These are phyloP conservation scores for Gadopsis bispinosus DNA, from an alignment of 2,797 vertebrate genomes.

Conservation along the genomic window DNA sequence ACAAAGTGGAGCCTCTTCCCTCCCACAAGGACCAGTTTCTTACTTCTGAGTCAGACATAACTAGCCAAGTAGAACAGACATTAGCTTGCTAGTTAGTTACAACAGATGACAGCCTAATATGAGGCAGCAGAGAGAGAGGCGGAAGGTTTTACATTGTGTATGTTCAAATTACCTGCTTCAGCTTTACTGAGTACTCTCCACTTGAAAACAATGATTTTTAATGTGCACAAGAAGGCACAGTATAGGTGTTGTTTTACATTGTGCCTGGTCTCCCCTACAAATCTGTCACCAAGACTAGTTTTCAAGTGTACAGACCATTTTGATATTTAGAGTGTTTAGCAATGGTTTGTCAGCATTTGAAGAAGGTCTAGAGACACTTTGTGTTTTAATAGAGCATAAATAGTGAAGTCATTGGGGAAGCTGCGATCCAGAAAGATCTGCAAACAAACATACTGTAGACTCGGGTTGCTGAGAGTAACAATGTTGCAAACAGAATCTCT, in stretches of 20 bases:
- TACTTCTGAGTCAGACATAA: no score
- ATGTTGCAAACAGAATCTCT: slow-evolving; percentile 22
- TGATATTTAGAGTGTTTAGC: slow-evolving; percentile 31
- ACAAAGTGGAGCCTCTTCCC: no score
- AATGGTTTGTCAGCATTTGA: slow-evolving; percentile 2
- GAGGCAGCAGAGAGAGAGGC: no score
- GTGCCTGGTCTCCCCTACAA: slow-evolving; percentile 8
- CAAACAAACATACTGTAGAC: background rate
- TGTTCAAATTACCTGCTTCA: no score
- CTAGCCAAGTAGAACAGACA: no score
- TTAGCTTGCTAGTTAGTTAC: no score
- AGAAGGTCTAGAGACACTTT: background rate
- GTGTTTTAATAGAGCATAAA: slow-evolving; percentile 17
- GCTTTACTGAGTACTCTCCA: background rate
- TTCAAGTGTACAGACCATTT: slow-evolving; percentile 11
- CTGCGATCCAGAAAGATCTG: slow-evolving; percentile 23
- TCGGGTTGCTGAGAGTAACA: slow-evolving; percentile 26
- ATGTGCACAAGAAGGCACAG: slow-evolving; percentile 3
- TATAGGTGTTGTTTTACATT: slow-evolving; percentile 36
- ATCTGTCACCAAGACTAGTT: slow-evolving; percentile 33
- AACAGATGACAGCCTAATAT: no score
- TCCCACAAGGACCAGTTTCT: no score
- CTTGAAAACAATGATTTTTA: slow-evolving; percentile 14
- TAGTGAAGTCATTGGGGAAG: background rate
- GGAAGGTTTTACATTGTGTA: no score